These are phyloP conservation scores for Ischnura elegans DNA, from an alignment of 2,888 invertebrate species.

Conservation along the genomic window DNA sequence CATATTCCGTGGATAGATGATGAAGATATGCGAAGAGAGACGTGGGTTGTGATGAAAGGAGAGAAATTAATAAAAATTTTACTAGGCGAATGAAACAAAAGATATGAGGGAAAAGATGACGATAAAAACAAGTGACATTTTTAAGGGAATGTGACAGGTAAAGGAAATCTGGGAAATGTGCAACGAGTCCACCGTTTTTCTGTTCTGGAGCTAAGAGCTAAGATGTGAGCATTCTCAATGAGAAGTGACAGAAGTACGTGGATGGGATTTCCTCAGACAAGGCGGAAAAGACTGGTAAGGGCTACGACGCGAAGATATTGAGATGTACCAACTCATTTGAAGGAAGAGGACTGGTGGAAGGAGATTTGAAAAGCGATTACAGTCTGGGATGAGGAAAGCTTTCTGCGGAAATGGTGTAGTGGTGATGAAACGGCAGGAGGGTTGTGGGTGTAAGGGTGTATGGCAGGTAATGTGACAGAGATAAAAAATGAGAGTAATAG, in stretches of 20 bases:
- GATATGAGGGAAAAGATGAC: no score
- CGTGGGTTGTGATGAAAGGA: background rate
- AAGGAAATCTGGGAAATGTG: slow-evolving; percentile 64
- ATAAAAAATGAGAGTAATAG: no score
- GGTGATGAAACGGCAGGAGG: no score
- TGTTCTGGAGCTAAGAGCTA: background rate
- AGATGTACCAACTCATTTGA: background rate
- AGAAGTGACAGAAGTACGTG: no score
- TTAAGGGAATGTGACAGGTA: slow-evolving; percentile 38
- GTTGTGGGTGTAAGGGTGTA: background rate
- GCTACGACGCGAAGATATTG: background rate
- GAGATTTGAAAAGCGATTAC: background rate
- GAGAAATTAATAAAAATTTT: no score
- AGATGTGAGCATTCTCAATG: no score
- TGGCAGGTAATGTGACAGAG: no score
- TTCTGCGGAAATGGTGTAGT: background rate
- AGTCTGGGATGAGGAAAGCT: background rate
- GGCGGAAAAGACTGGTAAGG: background rate
- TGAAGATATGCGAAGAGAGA: no score
- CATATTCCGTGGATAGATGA: no score
- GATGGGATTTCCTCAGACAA: background rate
- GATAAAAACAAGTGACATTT: no score
- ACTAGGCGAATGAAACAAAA: no score
- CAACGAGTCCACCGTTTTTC: background rate
- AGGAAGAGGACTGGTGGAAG: background rate